Percentiles rank a stretch among this genome's conserved stretches.
These are phyloP conservation scores for Metridium senile DNA, from an alignment of 92 coral and sea anemone species.

Conservation along the genomic window DNA sequence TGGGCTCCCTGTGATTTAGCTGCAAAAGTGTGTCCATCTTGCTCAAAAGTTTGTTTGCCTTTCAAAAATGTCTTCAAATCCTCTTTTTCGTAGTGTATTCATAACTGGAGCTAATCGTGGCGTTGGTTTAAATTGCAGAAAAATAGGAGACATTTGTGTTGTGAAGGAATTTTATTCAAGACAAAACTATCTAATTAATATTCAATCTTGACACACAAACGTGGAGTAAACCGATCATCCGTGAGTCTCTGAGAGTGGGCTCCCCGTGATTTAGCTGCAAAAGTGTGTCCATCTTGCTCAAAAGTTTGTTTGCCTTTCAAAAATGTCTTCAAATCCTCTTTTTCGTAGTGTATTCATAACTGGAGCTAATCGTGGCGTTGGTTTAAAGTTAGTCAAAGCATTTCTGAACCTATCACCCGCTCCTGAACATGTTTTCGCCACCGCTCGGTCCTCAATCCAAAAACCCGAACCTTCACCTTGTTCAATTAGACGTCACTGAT, in stretches of 20 bases:
- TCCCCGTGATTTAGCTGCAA: too few species aligned
- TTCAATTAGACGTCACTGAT: conserved; percentile 69
- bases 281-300: too few species aligned
- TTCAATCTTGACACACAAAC: too few species aligned
- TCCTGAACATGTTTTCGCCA: conserved; percentile 75
- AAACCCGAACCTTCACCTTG: conserved; percentile 46
- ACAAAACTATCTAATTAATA: too few species aligned
- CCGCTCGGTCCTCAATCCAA: conserved; percentile 61
- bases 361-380: conserved; percentile 87
- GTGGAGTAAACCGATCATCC: too few species aligned
- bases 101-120: conserved; percentile 90
- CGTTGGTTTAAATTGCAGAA: too few species aligned
- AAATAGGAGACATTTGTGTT: too few species aligned
- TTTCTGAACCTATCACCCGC: conserved; percentile 55
- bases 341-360: conserved; percentile 65
- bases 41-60: too few species aligned
- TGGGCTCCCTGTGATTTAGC: too few species aligned
- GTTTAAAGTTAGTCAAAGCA: conserved; percentile 74
- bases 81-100: conserved; percentile 46
- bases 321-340: conserved; percentile 7
- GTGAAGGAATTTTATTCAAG: too few species aligned
- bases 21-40: too few species aligned
- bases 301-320: neutral
- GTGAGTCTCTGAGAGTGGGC: too few species aligned
- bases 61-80: neutral